Base-by-base conservation (phyloP, 2,113 vertebrate genomes). In the cat (Felis catus) region DNA sequence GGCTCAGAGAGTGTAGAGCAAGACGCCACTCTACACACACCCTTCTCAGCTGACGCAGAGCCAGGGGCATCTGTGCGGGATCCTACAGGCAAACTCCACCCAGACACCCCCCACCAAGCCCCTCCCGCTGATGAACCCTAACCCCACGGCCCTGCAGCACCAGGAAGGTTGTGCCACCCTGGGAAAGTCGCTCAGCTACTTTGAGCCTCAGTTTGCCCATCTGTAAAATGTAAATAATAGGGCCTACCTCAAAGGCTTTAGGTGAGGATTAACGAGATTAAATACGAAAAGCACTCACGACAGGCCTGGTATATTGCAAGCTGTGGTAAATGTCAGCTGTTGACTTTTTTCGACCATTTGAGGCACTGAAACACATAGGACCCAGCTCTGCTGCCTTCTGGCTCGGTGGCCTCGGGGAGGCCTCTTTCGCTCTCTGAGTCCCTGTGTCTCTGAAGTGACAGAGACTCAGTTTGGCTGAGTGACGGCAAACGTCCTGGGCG, bases 231-330 rank as follows among this genome's bases (percentile, higher is more conserved):
- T 68, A 79, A 91, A 70, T 41, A 53, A 29, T 1, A n/a, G 36
- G 76, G 81, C 71, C 86, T 41, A 66, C 10, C 71, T 89, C 85
- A 81, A 36, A 89, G 45, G 19, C n/a, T 48, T 27, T 68, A 29
- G 45, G 31, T 63, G 90, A 74, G 39, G 48, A 92, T 58, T 58
- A 41, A 91, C 0, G 0, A 84, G 16, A 58, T 19, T 33, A 83
- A 79, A 87, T 84, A 73, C 7, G 29, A 76, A 61, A 70, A 80
- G n/a, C 36, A 76, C 79, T 92, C 23, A 55, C 48, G 36, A 78
- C 2, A 58, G 58, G 41, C 7, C 70, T 41, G 65, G 10, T 13
- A 23, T 13, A 10, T 19, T 45, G 18, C 21, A 78, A 88, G 48
- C 9, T 41, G 82, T 58, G 15, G 11, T 39, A 71, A 48, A 61